A percentile compares a stretch with the other conserved stretches of the same genome.
phyloP scores from a whole-genome alignment of 64 coral and sea anemone species.

The Stichodactyla mertensii region DNA sequence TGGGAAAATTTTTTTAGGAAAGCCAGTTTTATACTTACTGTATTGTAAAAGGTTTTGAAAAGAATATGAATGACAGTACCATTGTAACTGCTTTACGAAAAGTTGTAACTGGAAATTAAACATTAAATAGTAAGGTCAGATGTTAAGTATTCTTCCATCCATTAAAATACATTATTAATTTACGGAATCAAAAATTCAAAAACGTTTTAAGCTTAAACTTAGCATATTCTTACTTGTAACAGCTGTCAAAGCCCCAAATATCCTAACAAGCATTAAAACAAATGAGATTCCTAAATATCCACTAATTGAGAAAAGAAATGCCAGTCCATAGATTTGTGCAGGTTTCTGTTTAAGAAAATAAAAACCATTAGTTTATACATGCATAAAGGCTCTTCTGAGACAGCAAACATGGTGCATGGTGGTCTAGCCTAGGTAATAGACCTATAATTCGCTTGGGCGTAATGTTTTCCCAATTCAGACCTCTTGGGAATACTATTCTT shows the following conservation, averaged over 20 bases:
- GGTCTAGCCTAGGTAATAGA: too few species aligned
- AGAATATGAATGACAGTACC: conserved; percentile 92
- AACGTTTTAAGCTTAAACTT: too few species aligned
- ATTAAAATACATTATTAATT: background rate
- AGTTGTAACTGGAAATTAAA: conserved; percentile 74
- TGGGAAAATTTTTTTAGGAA: background rate
- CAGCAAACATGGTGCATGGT: too few species aligned
- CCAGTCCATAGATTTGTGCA: conserved; percentile 70
- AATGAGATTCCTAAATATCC: conserved; percentile 96
- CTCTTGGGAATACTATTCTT: too few species aligned
- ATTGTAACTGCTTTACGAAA: conserved; percentile 96
- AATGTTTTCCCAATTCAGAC: too few species aligned
- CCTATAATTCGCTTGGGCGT: too few species aligned
- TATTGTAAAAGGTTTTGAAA: conserved; percentile 94
- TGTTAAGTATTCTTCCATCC: background rate
- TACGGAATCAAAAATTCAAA: background rate
- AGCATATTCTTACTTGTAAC: conserved; percentile 71
- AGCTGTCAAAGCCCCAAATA: conserved; percentile 86
- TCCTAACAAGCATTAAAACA: conserved; percentile 79
- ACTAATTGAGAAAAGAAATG: conserved; percentile 91
- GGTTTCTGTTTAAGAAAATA: conserved; percentile 52
- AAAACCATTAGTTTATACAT: background rate
- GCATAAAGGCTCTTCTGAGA: background rate
- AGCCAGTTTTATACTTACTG: conserved; percentile 67
- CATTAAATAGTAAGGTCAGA: background rate